Conservation (phyloP, 2,113 vertebrate species). For the Calypte anna region DNA sequence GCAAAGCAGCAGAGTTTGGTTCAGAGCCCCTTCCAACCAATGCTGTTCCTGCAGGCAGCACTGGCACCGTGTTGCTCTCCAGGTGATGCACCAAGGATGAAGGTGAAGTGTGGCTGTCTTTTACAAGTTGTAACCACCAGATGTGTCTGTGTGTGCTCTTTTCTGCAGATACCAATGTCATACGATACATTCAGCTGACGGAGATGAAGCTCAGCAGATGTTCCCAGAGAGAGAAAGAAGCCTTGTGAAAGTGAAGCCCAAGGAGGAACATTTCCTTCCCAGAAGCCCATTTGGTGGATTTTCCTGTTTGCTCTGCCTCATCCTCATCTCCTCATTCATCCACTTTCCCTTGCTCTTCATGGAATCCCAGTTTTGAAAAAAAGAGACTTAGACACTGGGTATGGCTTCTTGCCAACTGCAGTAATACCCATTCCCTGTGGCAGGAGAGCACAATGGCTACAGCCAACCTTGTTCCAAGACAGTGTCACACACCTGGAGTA, state of each 20-base stretch:
- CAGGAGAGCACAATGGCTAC: constrained; percentile 56
- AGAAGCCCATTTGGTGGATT: constrained; percentile 63
- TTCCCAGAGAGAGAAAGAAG: constrained; percentile 93
- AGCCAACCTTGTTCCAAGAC: constrained; percentile 42
- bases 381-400: constrained; percentile 36
- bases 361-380: constrained; percentile 37
- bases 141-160: constrained; percentile 37
- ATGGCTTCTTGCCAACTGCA: constrained; percentile 16
- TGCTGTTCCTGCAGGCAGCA: not conserved
- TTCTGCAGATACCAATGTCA: constrained; percentile 92
- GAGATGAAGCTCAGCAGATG: constrained; percentile 98
- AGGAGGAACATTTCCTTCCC: constrained; percentile 32
- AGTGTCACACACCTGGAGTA: constrained; percentile 27
- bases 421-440: constrained; percentile 16
- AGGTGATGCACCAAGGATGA: not conserved
- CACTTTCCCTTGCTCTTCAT: constrained; percentile 41
- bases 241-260: constrained; percentile 77
- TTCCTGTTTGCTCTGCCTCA: constrained; percentile 58
- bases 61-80: not conserved
- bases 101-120: not conserved
- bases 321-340: constrained; percentile 22
- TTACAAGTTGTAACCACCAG: not conserved
- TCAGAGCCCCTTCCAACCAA: not conserved
- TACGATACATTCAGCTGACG: constrained; percentile 98
- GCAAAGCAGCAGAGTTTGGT: not conserved